Evolutionary conservation across 53 echinoderm and acorn worm species (phyloP).

Genomic region (Patiria pectinifera): DNA sequence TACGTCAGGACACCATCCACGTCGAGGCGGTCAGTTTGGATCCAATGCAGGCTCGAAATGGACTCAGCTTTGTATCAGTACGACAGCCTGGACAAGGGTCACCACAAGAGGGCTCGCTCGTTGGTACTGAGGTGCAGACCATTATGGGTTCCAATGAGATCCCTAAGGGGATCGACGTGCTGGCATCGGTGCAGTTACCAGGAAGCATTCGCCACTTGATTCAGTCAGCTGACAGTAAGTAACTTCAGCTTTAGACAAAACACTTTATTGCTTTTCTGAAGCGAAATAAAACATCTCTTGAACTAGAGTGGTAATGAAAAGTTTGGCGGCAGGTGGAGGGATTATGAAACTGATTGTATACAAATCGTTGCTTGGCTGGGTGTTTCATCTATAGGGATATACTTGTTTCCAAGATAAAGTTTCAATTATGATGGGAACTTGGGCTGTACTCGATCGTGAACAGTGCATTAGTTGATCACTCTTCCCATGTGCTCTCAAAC

Average conservation of each 20-base stretch:
- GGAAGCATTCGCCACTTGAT: conserved; percentile 14
- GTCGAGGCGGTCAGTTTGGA: conserved; percentile 45
- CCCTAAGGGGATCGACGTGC: conserved; percentile 7
- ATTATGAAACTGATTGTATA: too few species aligned
- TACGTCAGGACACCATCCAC: conserved; percentile 30
- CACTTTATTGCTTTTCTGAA: neutral
- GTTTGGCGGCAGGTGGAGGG: too few species aligned
- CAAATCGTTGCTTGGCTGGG: too few species aligned
- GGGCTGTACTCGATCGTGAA: too few species aligned
- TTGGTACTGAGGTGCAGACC: conserved; percentile 9
- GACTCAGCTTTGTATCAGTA: conserved; percentile 45
- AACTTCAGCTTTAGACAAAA: neutral
- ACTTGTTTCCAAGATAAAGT: too few species aligned
- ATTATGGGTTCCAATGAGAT: neutral
- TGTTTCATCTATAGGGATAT: too few species aligned
- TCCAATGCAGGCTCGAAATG: neutral
- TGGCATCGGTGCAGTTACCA: conserved; percentile 19
- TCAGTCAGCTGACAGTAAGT: conserved; percentile 4
- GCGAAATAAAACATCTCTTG: too few species aligned
- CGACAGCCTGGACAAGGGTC: conserved; percentile 7
- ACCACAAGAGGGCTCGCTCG: conserved; percentile 9
- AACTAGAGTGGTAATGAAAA: too few species aligned
- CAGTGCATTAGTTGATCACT: too few species aligned
- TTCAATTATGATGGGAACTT: too few species aligned
- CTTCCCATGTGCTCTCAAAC: too few species aligned